A percentile compares a stretch with the other conserved stretches of the same genome.
Conservation (phyloP, 2,888 invertebrate genomes). For the Eilema sororculum region DNA sequence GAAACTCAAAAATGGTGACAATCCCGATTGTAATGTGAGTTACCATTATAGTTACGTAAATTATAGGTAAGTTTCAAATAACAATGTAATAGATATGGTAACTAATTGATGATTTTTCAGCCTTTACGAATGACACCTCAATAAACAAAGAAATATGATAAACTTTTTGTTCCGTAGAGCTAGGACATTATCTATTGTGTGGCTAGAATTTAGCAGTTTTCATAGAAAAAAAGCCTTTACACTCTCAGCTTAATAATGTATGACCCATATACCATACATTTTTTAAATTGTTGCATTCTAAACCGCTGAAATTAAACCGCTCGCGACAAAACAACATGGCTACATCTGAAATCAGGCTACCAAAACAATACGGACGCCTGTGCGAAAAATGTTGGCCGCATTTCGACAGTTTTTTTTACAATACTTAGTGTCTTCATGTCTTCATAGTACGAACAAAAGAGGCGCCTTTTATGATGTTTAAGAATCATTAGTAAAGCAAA, state of each 20-base stretch:
- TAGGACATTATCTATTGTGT: too few relatives aligned
- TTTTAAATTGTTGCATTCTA: background rate
- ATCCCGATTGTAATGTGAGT: too few relatives aligned
- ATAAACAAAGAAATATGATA: too few relatives aligned
- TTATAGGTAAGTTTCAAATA: too few relatives aligned
- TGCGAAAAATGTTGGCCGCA: slow-evolving; percentile 16
- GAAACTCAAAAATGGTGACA: too few relatives aligned
- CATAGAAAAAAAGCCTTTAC: background rate
- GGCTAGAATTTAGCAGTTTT: too few relatives aligned
- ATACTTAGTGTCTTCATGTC: slow-evolving; percentile 31
- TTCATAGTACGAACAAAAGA: slow-evolving; percentile 45
- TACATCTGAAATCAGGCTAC: slow-evolving; percentile 9
- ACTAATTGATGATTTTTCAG: background rate
- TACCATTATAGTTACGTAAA: too few relatives aligned
- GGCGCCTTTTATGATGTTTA: slow-evolving; percentile 52
- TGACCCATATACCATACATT: background rate
- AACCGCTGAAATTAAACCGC: slow-evolving; percentile 2
- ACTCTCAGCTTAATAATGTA: background rate
- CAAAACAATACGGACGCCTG: slow-evolving; percentile 11
- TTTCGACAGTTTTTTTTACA: slow-evolving; percentile 16
- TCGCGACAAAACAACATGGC: background rate
- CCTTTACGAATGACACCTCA: background rate
- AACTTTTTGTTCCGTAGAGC: too few relatives aligned
- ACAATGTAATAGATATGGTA: too few relatives aligned
- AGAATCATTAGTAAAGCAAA: slow-evolving; percentile 50